Evolutionary conservation across 2,797 vertebrate species (phyloP), one percentile per base, ranked within the genome.

Genomic region (Loris lydekkerianus): DNA sequence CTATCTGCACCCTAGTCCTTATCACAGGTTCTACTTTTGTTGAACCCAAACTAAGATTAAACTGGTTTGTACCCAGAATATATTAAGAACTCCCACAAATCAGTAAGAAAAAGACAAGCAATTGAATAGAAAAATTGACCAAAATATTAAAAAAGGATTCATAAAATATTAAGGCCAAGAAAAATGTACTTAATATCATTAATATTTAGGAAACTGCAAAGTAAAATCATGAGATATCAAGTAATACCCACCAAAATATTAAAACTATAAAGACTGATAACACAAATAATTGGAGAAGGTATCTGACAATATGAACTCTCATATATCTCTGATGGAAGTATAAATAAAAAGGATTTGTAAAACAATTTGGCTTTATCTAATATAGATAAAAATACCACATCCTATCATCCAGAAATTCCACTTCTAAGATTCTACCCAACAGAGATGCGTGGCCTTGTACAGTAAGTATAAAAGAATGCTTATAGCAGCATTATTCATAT

Each of bases 101-200:
- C 56, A 78, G 2, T 37, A 77, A 89, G 27, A 65, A 90, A 53
- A 77, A 73, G 46, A 27, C 13, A 91, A 93, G 1, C 23, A 84
- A 85, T 46, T 89, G 37, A 93, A 77, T 58, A 89, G 29, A 81
- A 86, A 58, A 89, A 31, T 17, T 67, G 21, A 40, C 49, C 37
- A 83, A 37, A 76, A 86, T 90, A 27, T 43, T 31, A 20, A 46
- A 53, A 72, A 78, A 43, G 15, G 27, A 88, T 76, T 76, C 27
- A 43, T 23, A 88, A 80, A 93, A 60, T 23, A 93, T 70, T 93
- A 86, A 53, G 23, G 9, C 37, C 37, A 60, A 77, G 49, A 91
- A 89, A 94, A 95, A 85, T 90, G 27, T 76, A 25, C 73, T 84
- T 85, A 81, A 84, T 27, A 75, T 60, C 31, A 91, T 61, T 85